Conservation (phyloP, 2,797 vertebrate species). For the Gymnodraco acuticeps region DNA sequence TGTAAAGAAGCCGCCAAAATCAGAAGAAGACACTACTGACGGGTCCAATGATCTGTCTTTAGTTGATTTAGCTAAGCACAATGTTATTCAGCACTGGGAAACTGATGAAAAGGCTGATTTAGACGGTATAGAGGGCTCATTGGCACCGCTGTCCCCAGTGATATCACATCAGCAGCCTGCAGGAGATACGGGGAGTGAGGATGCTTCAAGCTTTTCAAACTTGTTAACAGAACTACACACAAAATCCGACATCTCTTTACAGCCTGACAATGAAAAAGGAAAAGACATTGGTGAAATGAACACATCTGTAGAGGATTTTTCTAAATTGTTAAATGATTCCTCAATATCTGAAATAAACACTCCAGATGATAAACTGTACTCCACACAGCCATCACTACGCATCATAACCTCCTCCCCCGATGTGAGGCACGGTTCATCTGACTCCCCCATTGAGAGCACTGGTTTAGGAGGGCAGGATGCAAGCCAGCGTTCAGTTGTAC, state of each 20-base stretch:
- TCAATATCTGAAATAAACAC: neutral
- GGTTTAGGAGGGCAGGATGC: slow-evolving; percentile 3
- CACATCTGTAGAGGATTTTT: neutral
- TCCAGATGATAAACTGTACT: slow-evolving; percentile 34
- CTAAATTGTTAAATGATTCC: neutral
- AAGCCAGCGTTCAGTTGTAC: slow-evolving; percentile 68
- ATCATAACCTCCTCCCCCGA: slow-evolving; percentile 68
- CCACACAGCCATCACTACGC: slow-evolving; percentile 33
- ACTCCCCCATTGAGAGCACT: slow-evolving; percentile 5
- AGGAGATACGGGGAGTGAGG: slow-evolving; percentile 3
- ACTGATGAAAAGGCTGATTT: slow-evolving; percentile 12
- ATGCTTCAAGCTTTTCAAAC: neutral
- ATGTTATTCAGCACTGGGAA: neutral
- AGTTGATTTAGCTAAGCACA: too few relatives aligned
- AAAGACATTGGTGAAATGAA: neutral
- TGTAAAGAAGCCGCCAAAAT: too few relatives aligned
- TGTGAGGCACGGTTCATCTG: neutral
- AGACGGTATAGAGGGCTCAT: neutral
- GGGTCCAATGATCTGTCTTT: too few relatives aligned
- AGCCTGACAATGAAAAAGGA: neutral
- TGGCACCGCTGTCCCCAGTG: neutral
- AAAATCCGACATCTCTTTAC: neutral
- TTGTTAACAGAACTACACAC: slow-evolving; percentile 14
- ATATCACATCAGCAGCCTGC: neutral
- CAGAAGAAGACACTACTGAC: too few relatives aligned